Conservation (phyloP, 2,113 vertebrate genomes). For the Lepidothrix coronata region DNA sequence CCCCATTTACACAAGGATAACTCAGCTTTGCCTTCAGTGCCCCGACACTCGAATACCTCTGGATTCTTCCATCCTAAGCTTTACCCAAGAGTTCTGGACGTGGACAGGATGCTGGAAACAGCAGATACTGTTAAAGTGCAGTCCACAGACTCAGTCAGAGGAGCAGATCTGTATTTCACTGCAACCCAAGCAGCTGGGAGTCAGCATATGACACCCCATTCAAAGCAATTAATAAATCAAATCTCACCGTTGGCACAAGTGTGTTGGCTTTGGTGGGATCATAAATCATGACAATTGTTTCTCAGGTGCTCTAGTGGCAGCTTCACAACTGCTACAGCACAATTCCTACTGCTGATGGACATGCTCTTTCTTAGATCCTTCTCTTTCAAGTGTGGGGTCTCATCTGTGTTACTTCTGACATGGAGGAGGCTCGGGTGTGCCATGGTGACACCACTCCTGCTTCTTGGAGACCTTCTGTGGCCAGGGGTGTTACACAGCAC, state of each 20-base stretch:
- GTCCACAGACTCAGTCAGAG: not conserved
- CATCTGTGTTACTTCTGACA: not conserved
- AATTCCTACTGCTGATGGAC: not conserved
- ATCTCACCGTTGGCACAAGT: not conserved
- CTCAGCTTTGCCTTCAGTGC: not conserved
- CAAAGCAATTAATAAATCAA: not conserved
- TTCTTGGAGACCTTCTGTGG: not conserved
- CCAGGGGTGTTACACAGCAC: accelerated
- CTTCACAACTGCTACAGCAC: not conserved
- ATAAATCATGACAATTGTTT: not conserved
- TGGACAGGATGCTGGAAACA: not conserved
- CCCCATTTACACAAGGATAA: not conserved
- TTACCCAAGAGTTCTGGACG: not conserved
- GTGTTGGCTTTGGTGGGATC: not conserved
- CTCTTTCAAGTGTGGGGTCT: not conserved
- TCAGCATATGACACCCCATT: not conserved
- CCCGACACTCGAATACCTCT: not conserved
- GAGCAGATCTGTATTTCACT: not conserved
- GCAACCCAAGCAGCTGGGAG: not conserved
- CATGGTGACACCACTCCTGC: not conserved
- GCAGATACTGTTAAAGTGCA: not conserved
- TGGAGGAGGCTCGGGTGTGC: not conserved
- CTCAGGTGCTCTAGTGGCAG: not conserved
- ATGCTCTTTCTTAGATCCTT: not conserved
- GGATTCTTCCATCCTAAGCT: not conserved